A percentile compares a stretch with the other conserved stretches of the same genome.
phyloP scores from a whole-genome alignment of 53 echinoderm and acorn worm genomes.

The Luidia sarsii region DNA sequence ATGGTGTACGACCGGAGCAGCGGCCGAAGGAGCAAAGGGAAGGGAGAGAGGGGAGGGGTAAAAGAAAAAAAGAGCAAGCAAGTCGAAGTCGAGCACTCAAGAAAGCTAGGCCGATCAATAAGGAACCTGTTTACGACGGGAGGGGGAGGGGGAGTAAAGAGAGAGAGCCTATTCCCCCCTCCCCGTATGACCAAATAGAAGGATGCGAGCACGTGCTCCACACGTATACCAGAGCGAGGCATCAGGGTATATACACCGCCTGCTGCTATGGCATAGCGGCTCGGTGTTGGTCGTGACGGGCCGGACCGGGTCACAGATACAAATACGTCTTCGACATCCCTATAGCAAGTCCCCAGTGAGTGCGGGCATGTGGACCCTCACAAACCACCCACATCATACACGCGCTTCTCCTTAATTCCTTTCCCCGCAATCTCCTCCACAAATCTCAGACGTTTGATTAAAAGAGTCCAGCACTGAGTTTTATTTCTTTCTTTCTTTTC shows the following conservation, averaged over 20 bases:
- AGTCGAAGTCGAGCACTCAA: conserved; percentile 50
- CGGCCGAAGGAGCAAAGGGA: background rate
- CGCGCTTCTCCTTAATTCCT: background rate
- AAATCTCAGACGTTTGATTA: conserved; percentile 1
- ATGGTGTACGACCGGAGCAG: background rate
- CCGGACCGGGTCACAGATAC: no score
- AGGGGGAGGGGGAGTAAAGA: no score
- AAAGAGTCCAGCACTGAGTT: no score
- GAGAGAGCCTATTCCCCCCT: no score
- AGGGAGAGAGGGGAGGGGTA: background rate
- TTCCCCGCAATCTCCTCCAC: background rate
- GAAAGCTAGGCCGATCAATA: conserved; percentile 32
- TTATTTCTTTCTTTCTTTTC: no score
- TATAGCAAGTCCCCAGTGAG: conserved; percentile 3
- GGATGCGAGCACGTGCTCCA: background rate
- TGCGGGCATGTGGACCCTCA: no score
- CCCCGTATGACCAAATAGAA: background rate
- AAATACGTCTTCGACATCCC: no score
- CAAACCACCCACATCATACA: no score
- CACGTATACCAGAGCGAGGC: no score
- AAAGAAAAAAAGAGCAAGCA: background rate
- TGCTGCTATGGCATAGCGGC: no score
- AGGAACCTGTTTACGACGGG: background rate
- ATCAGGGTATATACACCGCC: no score
- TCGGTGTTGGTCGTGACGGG: no score